Evolutionary conservation across 2,888 invertebrate species (phyloP).

Genomic region (Morinoia aosen): DNA sequence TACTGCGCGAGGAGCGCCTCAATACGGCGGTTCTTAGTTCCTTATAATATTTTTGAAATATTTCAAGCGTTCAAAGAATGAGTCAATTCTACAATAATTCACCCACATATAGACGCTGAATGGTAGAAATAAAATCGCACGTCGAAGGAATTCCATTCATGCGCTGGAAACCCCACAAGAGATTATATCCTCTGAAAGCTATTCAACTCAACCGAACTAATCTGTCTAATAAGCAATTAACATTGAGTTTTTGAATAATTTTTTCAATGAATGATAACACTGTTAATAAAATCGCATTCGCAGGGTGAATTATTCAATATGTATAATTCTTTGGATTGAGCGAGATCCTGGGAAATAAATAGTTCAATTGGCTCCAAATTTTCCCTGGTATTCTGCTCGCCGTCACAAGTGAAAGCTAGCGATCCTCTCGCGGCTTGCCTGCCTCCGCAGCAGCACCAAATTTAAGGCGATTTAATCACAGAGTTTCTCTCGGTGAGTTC

Average conservation of each 20-base stretch:
- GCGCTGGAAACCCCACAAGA: not conserved
- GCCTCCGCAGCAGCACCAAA: not conserved
- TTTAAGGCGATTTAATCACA: not conserved
- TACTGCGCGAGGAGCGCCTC: not conserved
- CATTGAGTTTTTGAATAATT: not conserved
- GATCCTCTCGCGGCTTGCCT: too few species aligned
- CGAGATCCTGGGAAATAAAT: not conserved
- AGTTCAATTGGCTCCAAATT: not conserved
- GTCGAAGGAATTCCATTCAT: not conserved
- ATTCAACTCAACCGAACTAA: not conserved
- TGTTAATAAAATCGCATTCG: not conserved
- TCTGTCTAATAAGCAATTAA: not conserved
- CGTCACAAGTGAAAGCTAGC: not conserved
- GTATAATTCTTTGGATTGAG: not conserved
- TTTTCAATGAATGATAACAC: not conserved
- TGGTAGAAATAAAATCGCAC: not conserved
- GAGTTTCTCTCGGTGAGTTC: constrained; percentile 1
- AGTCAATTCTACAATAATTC: not conserved
- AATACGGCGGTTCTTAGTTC: not conserved
- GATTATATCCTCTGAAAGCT: not conserved
- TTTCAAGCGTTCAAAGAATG: not conserved
- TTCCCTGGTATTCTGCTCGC: not conserved
- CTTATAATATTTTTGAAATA: not conserved
- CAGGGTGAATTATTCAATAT: not conserved
- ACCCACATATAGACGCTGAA: not conserved